phyloP scores from a whole-genome alignment of 2,888 invertebrate species.

The Aleiodes leptofemur region DNA sequence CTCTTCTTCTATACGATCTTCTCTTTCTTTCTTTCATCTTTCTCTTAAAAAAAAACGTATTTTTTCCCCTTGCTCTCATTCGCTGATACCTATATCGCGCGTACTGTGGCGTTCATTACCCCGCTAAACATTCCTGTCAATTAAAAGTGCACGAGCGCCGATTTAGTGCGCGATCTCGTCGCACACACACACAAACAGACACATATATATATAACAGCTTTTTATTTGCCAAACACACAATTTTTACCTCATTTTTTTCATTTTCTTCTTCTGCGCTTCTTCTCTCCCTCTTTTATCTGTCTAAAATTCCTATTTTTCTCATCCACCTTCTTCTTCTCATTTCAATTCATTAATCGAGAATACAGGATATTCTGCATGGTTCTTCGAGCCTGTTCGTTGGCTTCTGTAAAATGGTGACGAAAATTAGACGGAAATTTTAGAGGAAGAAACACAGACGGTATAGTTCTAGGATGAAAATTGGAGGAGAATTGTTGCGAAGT shows the following conservation, averaged over 20 bases:
- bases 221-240: conserved; percentile 24
- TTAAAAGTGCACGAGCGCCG: conserved; percentile 70
- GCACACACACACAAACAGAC: background rate
- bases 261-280: conserved; percentile 29
- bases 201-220: background rate
- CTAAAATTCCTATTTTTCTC: background rate
- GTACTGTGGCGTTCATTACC: conserved; percentile 68
- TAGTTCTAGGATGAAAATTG: too few relatives aligned
- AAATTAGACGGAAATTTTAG: too few relatives aligned
- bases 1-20: conserved; percentile 43
- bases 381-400: too few relatives aligned
- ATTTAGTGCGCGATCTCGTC: conserved; percentile 64
- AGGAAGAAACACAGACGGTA: too few relatives aligned
- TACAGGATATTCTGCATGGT: too few relatives aligned
- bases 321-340: too few relatives aligned
- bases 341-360: too few relatives aligned
- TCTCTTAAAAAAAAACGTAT: conserved; percentile 23
- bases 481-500: too few relatives aligned
- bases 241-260: conserved; percentile 9
- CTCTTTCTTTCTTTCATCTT: conserved; percentile 27
- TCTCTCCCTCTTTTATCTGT: conserved; percentile 27
- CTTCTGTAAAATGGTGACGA: too few relatives aligned
- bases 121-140: conserved; percentile 74
- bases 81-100: conserved; percentile 8
- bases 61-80: background rate